A percentile compares a stretch with the other conserved stretches of the same genome.
These are phyloP conservation scores for Keiferia lycopersicella DNA, from an alignment of 2,888 invertebrate genomes.

Conservation along the genomic window DNA sequence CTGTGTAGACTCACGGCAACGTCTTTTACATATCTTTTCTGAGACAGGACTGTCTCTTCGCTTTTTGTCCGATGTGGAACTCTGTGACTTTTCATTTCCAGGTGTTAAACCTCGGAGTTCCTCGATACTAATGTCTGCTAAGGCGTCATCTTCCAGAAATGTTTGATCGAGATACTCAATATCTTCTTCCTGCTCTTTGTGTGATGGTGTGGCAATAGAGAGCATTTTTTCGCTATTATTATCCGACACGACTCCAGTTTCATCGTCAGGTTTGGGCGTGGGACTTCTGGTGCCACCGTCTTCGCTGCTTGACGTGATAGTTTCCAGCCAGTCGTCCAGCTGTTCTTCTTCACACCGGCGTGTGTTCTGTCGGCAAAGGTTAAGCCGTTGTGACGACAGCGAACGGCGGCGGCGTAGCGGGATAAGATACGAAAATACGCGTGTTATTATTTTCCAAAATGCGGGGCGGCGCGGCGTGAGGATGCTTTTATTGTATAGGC, in stretches of 20 bases:
- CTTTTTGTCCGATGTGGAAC: not conserved
- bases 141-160: not conserved
- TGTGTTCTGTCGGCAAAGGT: not conserved
- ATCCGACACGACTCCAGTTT: not conserved
- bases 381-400: not conserved
- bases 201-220: not conserved
- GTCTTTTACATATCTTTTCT: not conserved
- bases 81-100: not conserved
- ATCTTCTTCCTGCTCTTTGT: not conserved
- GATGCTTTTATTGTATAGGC: not conserved
- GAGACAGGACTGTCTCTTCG: not conserved
- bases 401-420: not conserved
- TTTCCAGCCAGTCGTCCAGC: not conserved
- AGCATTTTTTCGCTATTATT: not conserved
- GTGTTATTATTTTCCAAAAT: not conserved
- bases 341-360: not conserved
- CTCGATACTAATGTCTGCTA: not conserved
- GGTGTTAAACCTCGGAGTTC: not conserved
- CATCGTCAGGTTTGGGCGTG: not conserved
- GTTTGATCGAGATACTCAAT: not conserved
- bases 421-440: not conserved
- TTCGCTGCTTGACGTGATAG: not conserved
- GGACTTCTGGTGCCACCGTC: not conserved
- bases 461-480: not conserved
- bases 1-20: not conserved